Evolutionary conservation across 2,888 invertebrate species (phyloP), one percentile per base, ranked within the genome.

Genomic region (Lysandra bellargus): DNA sequence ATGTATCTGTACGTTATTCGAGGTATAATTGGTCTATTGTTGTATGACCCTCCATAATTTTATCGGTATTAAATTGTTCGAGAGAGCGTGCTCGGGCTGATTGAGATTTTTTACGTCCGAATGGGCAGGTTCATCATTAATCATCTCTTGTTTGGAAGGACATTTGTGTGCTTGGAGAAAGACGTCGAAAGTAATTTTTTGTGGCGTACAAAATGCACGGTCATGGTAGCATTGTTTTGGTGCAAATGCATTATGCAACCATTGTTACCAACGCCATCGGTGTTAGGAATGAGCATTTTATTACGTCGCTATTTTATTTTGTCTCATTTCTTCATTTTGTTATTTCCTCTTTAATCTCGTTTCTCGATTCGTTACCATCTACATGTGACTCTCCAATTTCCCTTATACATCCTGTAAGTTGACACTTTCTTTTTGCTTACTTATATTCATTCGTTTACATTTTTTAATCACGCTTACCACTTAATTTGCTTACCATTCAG

Each of bases 21-120:
- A 85, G 85, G 83, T 87, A 86, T 91, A 92, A 93, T 93, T 91
- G 90, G 85, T 81, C 88, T 89, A 92, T 93, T 93, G 93, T 93
- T 90, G 83, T 83, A 83, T 82, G 86, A 83, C 81, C 83, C 85
- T 85, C 84, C 86, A 85, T 88, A 82, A 85, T 85, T 87, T 89
- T 87, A 87, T 86, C 83, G 81, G 83, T 84, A 85, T 86, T 85
- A 84, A 87, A 87, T 87, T 87, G 84, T 85, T 81, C 81, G 84
- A 84, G 83, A 85, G 83, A 80, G 75, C 80, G 74, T 81, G 80
- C 81, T 86, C 40, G n/a, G 40, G 84, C 85, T 88, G 86, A 87
- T 86, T 87, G 85, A 82, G 82, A 84, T 87, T 88, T 86, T 89
- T 89, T 87, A 85, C 85, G 85, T 85, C 80, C 85, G 85, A 85